phyloP scores from a whole-genome alignment of 2,888 invertebrate species.

The Mactromeris polynyma region DNA sequence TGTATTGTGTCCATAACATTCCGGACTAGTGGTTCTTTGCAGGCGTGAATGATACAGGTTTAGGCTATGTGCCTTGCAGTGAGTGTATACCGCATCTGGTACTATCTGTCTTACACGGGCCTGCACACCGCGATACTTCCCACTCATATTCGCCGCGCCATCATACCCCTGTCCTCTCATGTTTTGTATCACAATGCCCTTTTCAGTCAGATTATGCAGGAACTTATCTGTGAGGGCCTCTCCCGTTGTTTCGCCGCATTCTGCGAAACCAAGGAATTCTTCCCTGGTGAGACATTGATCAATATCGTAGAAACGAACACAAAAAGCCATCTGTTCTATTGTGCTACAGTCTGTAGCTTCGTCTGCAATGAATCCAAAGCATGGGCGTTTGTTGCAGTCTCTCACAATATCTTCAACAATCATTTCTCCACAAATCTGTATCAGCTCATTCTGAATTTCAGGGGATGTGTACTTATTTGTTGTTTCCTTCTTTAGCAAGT shows the following conservation, averaged over 20 bases:
- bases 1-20: slow-evolving; percentile 52
- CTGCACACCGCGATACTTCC: not conserved
- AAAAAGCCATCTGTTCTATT: slow-evolving; percentile 4
- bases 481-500: not conserved
- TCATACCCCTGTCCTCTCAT: no score
- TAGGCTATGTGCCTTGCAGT: no score
- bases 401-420: slow-evolving; percentile 6
- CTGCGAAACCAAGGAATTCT: slow-evolving; percentile 4
- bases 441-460: slow-evolving; percentile 39
- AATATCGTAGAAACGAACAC: not conserved
- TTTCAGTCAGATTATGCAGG: not conserved
- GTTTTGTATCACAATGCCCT: not conserved
- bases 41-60: slow-evolving; percentile 48
- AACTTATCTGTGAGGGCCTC: slow-evolving; percentile 9
- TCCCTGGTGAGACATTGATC: not conserved
- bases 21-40: not conserved
- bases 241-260: slow-evolving; percentile 5
- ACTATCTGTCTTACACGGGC: no score
- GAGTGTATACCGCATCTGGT: no score
- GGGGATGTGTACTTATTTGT: slow-evolving; percentile 32
- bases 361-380: slow-evolving; percentile 32
- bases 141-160: no score
- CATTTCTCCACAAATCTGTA: slow-evolving; percentile 29
- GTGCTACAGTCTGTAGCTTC: slow-evolving; percentile 33
- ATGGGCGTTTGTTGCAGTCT: not conserved